Base-by-base conservation (phyloP, 2,113 vertebrate genomes). In the Callionymus lyra region DNA sequence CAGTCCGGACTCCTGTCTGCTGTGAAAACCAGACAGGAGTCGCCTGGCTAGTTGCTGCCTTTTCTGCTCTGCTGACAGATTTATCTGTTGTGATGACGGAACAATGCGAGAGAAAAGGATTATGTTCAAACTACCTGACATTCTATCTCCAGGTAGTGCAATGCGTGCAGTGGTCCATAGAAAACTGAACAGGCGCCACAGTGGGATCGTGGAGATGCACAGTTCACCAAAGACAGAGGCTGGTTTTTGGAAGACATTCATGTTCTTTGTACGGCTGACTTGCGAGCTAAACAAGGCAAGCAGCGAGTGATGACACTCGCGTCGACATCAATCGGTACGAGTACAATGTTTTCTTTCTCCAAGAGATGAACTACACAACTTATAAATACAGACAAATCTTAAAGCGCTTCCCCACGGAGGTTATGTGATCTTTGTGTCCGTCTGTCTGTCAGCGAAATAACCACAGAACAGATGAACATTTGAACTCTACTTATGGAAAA, bases 21-120 rank as follows among this genome's bases (percentile, higher is more conserved):
- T 53, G 52, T 39, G 38, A 49, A 59, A 72, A 57, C 36, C 56
- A 70, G 55, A 63, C 52, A 51, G 59, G 44, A 44, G 54, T 43
- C 63, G 58, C 50, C 53, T 45, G 49, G 40, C 53, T 61, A 45
- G 45, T 50, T 55, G 2, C n/a, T 42, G 44, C 45, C 50, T 63
- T 50, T 52, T 42, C 50, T 67, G 17, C 52, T 11, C 47, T 52
- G 70, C 47, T 82, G 79, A 82, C 78, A 83, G 78, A 83, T 76
- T 55, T 70, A 69, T 74, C 60, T 63, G 58, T 44, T 66, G 59
- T 64, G 71, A 70, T 65, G 54, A 72, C 31, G 15, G 62, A 72
- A 76, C 56, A 60, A 68, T 58, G 51, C 17, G 2, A 14, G 41
- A 45, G 59, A 55, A 54, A 48, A 56, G 61, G 64, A 63, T 72